Percentiles rank a stretch among this genome's conserved stretches.
These are phyloP conservation scores for Ricordea florida DNA, from an alignment of 92 coral and sea anemone genomes.

Conservation along the genomic window DNA sequence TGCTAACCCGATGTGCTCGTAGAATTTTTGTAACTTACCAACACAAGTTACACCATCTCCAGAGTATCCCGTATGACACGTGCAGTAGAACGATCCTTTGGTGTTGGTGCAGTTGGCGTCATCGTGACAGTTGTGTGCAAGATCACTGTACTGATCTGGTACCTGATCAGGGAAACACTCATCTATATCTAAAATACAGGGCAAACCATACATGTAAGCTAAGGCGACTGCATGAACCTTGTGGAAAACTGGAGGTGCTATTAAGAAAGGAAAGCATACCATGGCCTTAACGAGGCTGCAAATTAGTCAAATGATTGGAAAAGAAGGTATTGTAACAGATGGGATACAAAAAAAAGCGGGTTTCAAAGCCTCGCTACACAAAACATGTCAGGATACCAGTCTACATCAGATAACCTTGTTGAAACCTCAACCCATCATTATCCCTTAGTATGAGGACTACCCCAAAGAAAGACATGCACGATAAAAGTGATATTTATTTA, in stretches of 20 bases:
- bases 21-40: not conserved
- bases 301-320: too few relatives aligned
- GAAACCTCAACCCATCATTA: not conserved
- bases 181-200: not conserved
- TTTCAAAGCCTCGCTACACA: slow-evolving; percentile 59
- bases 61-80: slow-evolving; percentile 39
- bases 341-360: too few relatives aligned
- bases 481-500: slow-evolving; percentile 7
- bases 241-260: too few relatives aligned
- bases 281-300: slow-evolving; percentile 76
- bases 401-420: not conserved
- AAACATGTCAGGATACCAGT: slow-evolving; percentile 30
- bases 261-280: slow-evolving; percentile 74
- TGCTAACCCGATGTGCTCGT: too few relatives aligned
- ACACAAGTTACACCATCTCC: slow-evolving; percentile 45
- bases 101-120: slow-evolving; percentile 50
- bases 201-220: slow-evolving; percentile 12
- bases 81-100: slow-evolving; percentile 33
- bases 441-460: not conserved
- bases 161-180: not conserved
- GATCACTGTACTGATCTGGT: not conserved
- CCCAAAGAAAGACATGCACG: slow-evolving; percentile 16
- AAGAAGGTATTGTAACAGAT: too few relatives aligned
- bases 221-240: slow-evolving; percentile 71
- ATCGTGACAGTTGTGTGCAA: slow-evolving; percentile 38